Evolutionary conservation across 2,888 invertebrate genomes (phyloP).

Genomic region (Prosapia bicincta): DNA sequence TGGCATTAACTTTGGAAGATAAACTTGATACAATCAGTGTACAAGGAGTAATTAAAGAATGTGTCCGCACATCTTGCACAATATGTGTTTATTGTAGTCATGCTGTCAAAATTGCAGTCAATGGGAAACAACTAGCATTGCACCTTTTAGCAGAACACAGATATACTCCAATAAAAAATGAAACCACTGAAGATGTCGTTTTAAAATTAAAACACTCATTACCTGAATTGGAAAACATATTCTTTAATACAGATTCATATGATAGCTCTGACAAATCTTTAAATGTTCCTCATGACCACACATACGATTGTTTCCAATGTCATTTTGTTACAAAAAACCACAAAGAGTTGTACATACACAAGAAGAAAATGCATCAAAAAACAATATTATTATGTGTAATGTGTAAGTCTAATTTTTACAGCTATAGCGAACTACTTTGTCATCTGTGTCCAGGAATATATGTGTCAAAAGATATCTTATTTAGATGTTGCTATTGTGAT

Average conservation of each 20-base stretch:
- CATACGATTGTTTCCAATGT: constrained; percentile 85
- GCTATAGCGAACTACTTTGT: constrained; percentile 81
- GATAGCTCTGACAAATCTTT: constrained; percentile 55
- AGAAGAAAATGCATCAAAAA: constrained; percentile 82
- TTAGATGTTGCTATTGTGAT: constrained; percentile 79
- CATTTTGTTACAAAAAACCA: constrained; percentile 72
- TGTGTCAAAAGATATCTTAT: constrained; percentile 60
- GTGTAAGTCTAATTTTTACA: constrained; percentile 84
- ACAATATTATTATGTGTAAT: constrained; percentile 77
- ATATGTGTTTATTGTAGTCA: constrained; percentile 83
- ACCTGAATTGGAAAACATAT: constrained; percentile 58
- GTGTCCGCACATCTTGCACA: constrained; percentile 64
- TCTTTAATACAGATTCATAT: constrained; percentile 69
- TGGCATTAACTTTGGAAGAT: constrained; percentile 69
- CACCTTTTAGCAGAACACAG: constrained; percentile 78
- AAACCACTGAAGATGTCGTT: constrained; percentile 70
- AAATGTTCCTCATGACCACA: constrained; percentile 57
- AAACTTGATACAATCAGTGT: constrained; percentile 72
- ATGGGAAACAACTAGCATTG: constrained; percentile 73
- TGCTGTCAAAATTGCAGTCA: constrained; percentile 78
- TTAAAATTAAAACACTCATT: constrained; percentile 59
- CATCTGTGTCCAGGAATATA: constrained; percentile 82
- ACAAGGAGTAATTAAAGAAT: constrained; percentile 67
- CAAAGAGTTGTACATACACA: constrained; percentile 82
- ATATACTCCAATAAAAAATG: constrained; percentile 73